phyloP scores from a whole-genome alignment of 2,113 vertebrate genomes.

The Phoxinus phoxinus region DNA sequence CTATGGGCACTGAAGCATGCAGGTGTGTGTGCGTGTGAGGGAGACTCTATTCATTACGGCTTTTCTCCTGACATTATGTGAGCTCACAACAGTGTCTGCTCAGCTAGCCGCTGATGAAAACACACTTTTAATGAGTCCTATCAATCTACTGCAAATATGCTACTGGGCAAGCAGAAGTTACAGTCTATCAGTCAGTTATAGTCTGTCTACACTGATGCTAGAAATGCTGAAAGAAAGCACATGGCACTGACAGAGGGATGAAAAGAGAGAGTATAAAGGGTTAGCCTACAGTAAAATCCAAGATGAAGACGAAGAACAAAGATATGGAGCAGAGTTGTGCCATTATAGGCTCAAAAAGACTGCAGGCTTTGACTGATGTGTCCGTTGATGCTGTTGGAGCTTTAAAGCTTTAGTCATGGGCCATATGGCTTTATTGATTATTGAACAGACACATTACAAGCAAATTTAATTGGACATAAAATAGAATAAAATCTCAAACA shows the following conservation, averaged over 20 bases:
- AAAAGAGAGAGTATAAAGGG: neutral
- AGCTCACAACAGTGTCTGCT: slow-evolving; percentile 41
- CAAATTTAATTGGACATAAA: neutral
- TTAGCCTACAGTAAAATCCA: neutral
- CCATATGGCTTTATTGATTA: slow-evolving; percentile 24
- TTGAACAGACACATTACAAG: neutral
- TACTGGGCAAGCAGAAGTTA: slow-evolving; percentile 1
- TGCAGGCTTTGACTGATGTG: neutral
- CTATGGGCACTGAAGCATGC: neutral
- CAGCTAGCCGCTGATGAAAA: slow-evolving; percentile 47
- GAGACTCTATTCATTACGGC: slow-evolving; percentile 37
- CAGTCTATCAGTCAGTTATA: neutral
- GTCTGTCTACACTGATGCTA: neutral
- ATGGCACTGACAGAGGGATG: neutral
- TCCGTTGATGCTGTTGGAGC: neutral
- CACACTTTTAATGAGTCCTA: slow-evolving; percentile 60
- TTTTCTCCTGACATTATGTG: slow-evolving; percentile 39
- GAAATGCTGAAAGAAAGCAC: neutral
- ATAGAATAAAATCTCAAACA: neutral
- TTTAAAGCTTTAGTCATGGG: neutral
- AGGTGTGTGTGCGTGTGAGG: slow-evolving; percentile 8
- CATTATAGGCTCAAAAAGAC: neutral
- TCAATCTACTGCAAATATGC: slow-evolving; percentile 41
- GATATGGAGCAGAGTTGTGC: neutral
- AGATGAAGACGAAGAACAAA: neutral